Conservation (phyloP, 2,888 invertebrate species). For the Chymomyza procnemis region DNA sequence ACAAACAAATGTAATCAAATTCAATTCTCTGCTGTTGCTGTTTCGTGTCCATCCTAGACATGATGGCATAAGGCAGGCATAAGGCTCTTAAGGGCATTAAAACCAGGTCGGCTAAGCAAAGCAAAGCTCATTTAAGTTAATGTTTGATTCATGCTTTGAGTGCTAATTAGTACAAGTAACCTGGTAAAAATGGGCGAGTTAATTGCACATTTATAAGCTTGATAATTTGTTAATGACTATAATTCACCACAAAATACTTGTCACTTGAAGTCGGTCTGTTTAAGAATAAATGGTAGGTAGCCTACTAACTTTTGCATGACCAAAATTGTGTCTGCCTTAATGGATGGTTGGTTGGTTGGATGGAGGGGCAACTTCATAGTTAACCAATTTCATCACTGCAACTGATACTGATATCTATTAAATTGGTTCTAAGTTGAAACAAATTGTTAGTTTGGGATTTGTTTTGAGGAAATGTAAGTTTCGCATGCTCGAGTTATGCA, state of each 20-base stretch:
- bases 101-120: neutral
- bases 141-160: neutral
- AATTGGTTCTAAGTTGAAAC: too few species aligned
- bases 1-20: neutral
- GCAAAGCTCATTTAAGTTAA: neutral
- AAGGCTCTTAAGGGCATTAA: neutral
- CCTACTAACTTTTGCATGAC: too few species aligned
- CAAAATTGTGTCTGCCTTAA: too few species aligned
- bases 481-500: too few species aligned
- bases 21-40: neutral
- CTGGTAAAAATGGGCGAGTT: neutral
- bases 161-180: neutral
- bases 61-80: neutral
- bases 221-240: neutral
- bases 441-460: too few species aligned
- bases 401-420: too few species aligned
- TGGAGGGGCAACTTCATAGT: too few species aligned
- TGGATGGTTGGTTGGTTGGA: too few species aligned
- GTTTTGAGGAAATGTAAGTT: too few species aligned
- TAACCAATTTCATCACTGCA: too few species aligned
- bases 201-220: neutral
- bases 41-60: neutral
- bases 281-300: neutral
- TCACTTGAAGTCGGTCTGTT: neutral
- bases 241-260: neutral